Base-by-base conservation (phyloP, 2,113 vertebrate genomes). In the Takifugu bimaculatus region DNA sequence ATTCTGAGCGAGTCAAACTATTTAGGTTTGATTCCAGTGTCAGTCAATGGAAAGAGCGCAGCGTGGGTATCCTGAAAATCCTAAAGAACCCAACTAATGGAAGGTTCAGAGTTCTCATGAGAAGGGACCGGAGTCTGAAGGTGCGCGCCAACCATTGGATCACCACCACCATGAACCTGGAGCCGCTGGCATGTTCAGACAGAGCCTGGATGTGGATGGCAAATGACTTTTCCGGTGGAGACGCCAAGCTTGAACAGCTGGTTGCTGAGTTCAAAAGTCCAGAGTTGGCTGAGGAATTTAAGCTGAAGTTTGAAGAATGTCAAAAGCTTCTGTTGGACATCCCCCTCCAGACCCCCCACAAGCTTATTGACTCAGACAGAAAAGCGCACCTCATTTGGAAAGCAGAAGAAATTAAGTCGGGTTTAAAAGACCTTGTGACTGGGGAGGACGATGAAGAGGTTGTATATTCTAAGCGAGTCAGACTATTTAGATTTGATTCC, bases 131-230 rank as follows among this genome's bases (percentile, higher is more conserved):
- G 75, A 96, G 99, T 15, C 76, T 99, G 13, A 99, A 99, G 77
- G 97, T 99, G 5, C 99, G 97, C 65, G 96, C 97, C 3, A 99
- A 99, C 87, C 97, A 99, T 68, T 97, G 94, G 94, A 99, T 99
- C 83, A 99, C 94, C 0, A 99, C 96, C 56, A 97, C 94, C 0
- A 99, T 97, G 96, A 98, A 96, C 63, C 86, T 99, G 26, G 97
- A 99, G 72, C 95, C 93, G 1, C 88, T 99, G 1, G 91, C 94
- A 50, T 95, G 94, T 2, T 99, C 97, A 15, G 97, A 99, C 63
- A 93, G 93, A 78, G 94, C 97, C 0, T 99, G 95, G 96, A 94
- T 97, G 77, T 99, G 96, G 96, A 70, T 96, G 77, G 97, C 97
- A 11, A 98, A 76, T 80, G 97, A 99, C 73, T 97, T 95, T 68